phyloP scores from a whole-genome alignment of 1,140 invertebrate species.

The Listronotus bonariensis region DNA sequence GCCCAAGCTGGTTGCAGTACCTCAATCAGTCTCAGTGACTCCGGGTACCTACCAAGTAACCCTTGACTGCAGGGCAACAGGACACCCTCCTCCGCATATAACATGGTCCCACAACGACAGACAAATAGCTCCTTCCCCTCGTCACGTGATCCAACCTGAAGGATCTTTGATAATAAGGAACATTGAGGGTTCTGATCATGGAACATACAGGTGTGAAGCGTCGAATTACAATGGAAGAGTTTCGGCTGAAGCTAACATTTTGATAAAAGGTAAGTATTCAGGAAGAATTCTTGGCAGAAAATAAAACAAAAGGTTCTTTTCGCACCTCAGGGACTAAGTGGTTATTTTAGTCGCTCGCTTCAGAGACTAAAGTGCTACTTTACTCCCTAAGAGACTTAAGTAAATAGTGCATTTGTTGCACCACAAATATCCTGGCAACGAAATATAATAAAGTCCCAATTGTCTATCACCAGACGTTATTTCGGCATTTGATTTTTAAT shows the following conservation, averaged over 20 bases:
- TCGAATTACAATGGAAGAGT: slow-evolving; percentile 70
- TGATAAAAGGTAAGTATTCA: slow-evolving; percentile 67
- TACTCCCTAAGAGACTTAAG: too few relatives aligned
- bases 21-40: slow-evolving; percentile 47
- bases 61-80: slow-evolving; percentile 68
- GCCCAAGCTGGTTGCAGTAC: slow-evolving; percentile 50
- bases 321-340: too few relatives aligned
- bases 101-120: slow-evolving; percentile 72
- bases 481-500: too few relatives aligned
- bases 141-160: slow-evolving; percentile 60
- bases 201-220: slow-evolving; percentile 74
- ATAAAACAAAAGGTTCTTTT: too few relatives aligned
- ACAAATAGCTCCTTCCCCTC: slow-evolving; percentile 60
- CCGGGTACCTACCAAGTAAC: slow-evolving; percentile 59
- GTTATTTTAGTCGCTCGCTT: too few relatives aligned
- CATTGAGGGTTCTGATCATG: slow-evolving; percentile 66
- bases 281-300: too few relatives aligned
- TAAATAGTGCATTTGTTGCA: slow-evolving; percentile 50
- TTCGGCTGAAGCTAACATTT: slow-evolving; percentile 66
- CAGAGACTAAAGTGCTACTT: too few relatives aligned
- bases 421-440: too few relatives aligned
- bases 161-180: slow-evolving; percentile 69
- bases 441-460: too few relatives aligned
- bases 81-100: slow-evolving; percentile 69
- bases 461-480: too few relatives aligned